Evolutionary conservation across 2,113 vertebrate genomes (phyloP).

Genomic region (Pagrus major): DNA sequence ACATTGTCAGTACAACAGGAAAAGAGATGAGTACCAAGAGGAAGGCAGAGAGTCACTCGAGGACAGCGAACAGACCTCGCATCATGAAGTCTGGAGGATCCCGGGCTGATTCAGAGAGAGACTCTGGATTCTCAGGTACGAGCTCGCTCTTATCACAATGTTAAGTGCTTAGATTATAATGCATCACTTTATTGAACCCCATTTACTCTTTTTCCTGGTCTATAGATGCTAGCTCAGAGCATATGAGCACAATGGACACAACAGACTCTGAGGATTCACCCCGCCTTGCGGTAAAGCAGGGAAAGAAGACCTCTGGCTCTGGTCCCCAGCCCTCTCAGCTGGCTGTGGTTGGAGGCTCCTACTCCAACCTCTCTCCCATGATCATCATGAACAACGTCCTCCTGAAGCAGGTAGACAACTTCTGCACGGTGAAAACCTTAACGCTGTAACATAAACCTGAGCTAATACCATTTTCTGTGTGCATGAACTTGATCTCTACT

Average conservation of each 20-base stretch:
- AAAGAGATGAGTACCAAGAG: conserved; percentile 74
- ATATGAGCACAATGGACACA: conserved; percentile 86
- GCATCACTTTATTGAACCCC: background rate
- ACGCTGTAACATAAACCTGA: background rate
- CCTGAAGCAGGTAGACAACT: conserved; percentile 89
- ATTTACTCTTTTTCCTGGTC: background rate
- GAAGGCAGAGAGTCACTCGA: conserved; percentile 70
- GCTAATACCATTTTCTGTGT: background rate
- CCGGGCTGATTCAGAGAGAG: conserved; percentile 88
- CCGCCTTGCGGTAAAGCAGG: conserved; percentile 65
- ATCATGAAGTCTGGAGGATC: conserved; percentile 63
- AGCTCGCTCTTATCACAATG: background rate
- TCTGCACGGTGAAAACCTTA: background rate
- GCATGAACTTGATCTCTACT: background rate
- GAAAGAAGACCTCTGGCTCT: conserved; percentile 62
- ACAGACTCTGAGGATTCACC: conserved; percentile 86
- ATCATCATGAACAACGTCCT: conserved; percentile 95
- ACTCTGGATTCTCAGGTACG: conserved; percentile 95
- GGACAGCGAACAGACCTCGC: conserved; percentile 49
- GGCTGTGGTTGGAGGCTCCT: conserved; percentile 81
- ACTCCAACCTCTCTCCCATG: conserved; percentile 88
- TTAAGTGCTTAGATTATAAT: background rate
- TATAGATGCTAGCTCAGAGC: conserved; percentile 91
- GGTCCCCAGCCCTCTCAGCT: conserved; percentile 66
- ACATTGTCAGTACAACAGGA: conserved; percentile 18